A percentile compares a stretch with the other conserved stretches of the same genome.
These are phyloP conservation scores for Proterorhinus semilunaris DNA, from an alignment of 2,113 vertebrate species.

Conservation along the genomic window DNA sequence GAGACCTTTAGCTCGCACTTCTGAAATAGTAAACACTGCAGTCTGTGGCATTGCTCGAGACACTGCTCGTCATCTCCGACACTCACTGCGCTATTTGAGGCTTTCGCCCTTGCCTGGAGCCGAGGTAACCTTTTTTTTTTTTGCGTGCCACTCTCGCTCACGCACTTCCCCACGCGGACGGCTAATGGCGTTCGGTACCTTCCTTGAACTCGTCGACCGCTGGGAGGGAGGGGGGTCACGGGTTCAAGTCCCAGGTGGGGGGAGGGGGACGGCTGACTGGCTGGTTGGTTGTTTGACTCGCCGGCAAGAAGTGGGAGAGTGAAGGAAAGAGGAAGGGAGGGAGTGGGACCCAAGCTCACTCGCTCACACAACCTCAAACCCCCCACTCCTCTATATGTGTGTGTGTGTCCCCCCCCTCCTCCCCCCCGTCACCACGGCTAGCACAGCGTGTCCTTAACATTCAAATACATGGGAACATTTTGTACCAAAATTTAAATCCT, in stretches of 20 bases:
- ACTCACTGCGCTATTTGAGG: not conserved
- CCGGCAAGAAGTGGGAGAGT: conserved; percentile 26
- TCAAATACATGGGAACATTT: conserved; percentile 25
- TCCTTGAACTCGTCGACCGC: conserved; percentile 73
- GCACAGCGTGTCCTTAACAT: conserved; percentile 43
- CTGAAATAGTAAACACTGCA: not conserved
- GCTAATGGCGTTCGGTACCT: conserved; percentile 46
- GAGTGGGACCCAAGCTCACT: conserved; percentile 35
- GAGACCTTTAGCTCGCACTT: not conserved
- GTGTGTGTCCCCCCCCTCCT: conserved; percentile 35
- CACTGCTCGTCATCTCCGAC: not conserved
- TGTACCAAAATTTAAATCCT: not conserved
- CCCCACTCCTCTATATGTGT: conserved; percentile 1
- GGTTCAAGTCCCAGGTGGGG: conserved; percentile 77
- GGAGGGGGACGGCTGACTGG: conserved; percentile 27
- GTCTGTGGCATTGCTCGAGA: not conserved
- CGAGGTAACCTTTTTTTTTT: conserved; percentile 12
- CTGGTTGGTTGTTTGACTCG: not conserved
- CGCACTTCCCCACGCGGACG: conserved; percentile 22
- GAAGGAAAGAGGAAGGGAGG: conserved; percentile 16
- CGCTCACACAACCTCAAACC: conserved; percentile 10
- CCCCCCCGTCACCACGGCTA: conserved; percentile 28
- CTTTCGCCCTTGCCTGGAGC: conserved; percentile 12
- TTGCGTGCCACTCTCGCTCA: conserved; percentile 12
- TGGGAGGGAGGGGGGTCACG: conserved; percentile 67